Base-by-base conservation (phyloP, 1,140 invertebrate species). In the Telenomus remus region DNA sequence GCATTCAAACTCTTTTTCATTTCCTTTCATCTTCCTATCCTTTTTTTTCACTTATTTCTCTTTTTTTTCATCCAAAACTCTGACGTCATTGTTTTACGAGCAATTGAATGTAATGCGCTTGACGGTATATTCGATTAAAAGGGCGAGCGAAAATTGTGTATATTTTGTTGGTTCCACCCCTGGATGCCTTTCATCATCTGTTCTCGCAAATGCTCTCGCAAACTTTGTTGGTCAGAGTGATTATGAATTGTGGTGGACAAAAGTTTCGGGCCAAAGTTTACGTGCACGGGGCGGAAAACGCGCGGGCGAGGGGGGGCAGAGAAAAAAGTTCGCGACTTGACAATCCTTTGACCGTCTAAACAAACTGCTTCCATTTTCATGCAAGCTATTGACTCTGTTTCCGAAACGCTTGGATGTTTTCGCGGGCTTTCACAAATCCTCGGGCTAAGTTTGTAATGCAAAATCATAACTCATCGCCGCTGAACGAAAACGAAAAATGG, bases 151-250 rank as follows among this genome's bases (percentile, higher is more conserved):
- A 44, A 15, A 57, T 57, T 57, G 16, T 44, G 51, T 47, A 49
- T 44, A 68, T 68, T 27, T 54, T 69, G 46, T 69, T 53, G 13
- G 42, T 69, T 59, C 48, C 59, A 14, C 53, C 48, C 27, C 39
- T 46, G 59, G 59, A 43, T 68, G 64, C 59, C 53, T 68, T 68
- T 14, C n/a, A n/a, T n/a, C n/a, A n/a, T n/a, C n/a, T n/a, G n/a
- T n/a, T n/a, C n/a, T n/a, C n/a, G n/a, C 7, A 49, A 56, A 66
- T 56, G 53, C n/a, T n/a, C n/a, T n/a, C 34, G 53, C 53, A 66
- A 69, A 69, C n/a, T 69, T 69, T 60, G 49, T 43, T 55, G 48
- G 15, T 54, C n/a, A 12, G 33, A 13, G 56, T 27, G 65, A 51
- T 54, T 54, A 69, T 60, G 43, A 69, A 60, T 48, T 10, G 43